These are phyloP conservation scores for Syrphus vitripennis DNA, from an alignment of 2,888 invertebrate genomes.

Conservation along the genomic window DNA sequence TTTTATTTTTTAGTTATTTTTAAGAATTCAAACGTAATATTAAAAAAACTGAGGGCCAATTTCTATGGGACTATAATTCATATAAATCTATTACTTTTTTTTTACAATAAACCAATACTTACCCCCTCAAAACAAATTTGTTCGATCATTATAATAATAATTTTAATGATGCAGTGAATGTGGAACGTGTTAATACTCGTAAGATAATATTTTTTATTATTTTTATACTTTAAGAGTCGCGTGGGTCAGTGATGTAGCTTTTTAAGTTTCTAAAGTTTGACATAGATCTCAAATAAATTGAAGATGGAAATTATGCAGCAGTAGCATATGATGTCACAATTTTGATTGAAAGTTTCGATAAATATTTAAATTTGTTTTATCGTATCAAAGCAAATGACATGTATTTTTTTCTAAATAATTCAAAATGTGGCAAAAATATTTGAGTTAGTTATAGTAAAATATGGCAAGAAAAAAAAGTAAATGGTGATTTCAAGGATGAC, in stretches of 20 bases:
- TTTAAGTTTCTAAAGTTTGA: background rate
- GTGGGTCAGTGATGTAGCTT: slow-evolving; percentile 16
- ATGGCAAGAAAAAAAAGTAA: too few species aligned
- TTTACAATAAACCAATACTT: background rate
- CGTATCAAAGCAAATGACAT: background rate
- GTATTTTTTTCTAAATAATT: background rate
- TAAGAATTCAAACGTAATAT: too few species aligned
- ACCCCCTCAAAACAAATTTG: background rate
- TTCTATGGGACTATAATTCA: too few species aligned
- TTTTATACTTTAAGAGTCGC: background rate
- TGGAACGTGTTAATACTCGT: slow-evolving; percentile 6
- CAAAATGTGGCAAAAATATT: background rate
- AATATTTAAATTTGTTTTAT: background rate
- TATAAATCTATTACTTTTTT: background rate
- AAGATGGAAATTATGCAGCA: background rate
- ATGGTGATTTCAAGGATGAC: too few species aligned
- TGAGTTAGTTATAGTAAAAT: too few species aligned
- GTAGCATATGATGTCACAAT: slow-evolving; percentile 16
- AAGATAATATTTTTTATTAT: slow-evolving; percentile 8
- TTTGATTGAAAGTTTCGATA: background rate
- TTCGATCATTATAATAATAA: background rate
- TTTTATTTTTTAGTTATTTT: too few species aligned
- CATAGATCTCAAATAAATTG: slow-evolving; percentile 2
- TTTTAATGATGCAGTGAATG: background rate
- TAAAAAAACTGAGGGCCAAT: too few species aligned